Evolutionary conservation across 2,113 vertebrate genomes (phyloP).

Genomic region (Brevimyrus niger): DNA sequence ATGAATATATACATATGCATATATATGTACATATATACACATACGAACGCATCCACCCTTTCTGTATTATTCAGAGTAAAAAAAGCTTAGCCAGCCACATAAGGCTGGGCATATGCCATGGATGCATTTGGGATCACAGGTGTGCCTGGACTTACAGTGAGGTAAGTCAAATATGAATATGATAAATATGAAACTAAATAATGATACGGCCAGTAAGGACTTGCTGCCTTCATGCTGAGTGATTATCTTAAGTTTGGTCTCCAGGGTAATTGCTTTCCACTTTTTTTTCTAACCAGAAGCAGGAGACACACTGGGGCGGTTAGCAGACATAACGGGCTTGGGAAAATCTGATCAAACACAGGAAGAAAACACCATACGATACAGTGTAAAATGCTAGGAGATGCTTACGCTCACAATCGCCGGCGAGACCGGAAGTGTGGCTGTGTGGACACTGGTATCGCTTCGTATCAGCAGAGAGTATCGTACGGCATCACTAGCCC

Average conservation of each 20-base stretch:
- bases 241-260: not conserved
- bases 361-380: not conserved
- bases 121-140: too few species aligned
- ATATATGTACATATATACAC: not conserved
- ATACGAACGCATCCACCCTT: not conserved
- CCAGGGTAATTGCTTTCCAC: not conserved
- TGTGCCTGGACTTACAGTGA: too few species aligned
- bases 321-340: not conserved
- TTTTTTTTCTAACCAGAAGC: not conserved
- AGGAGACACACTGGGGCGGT: not conserved
- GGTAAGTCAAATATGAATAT: not conserved
- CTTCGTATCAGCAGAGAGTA: not conserved
- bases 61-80: not conserved
- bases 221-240: not conserved
- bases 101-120: too few species aligned
- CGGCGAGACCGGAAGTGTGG: not conserved
- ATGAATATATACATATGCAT: not conserved
- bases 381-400: not conserved
- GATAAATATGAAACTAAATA: not conserved
- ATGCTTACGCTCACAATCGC: not conserved
- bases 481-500: not conserved
- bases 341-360: not conserved
- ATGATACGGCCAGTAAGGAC: not conserved
- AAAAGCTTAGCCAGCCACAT: too few species aligned
- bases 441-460: not conserved